Evolutionary conservation across 2,113 vertebrate genomes (phyloP).

Genomic region (Microtus pennsylvanicus): DNA sequence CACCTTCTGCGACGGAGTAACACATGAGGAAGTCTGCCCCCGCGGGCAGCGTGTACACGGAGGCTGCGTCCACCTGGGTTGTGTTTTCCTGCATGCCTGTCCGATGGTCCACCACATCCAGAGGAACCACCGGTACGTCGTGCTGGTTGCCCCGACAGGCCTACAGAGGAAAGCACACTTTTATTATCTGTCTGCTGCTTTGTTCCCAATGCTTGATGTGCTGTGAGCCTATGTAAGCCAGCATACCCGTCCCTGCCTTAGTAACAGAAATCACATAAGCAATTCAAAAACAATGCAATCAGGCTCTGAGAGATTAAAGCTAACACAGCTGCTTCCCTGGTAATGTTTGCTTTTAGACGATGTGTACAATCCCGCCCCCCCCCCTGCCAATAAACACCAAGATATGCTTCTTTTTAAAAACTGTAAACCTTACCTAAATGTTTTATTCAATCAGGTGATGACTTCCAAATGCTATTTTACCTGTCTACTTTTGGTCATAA

Average conservation of each 20-base stretch:
- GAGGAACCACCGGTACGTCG: slow-evolving; percentile 88
- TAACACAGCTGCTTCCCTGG: background rate
- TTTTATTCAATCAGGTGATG: background rate
- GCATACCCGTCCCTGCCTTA: accelerated
- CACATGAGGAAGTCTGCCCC: slow-evolving; percentile 99
- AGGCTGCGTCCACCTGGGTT: slow-evolving; percentile 91
- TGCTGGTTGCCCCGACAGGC: slow-evolving; percentile 95
- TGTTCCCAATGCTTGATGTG: accelerated
- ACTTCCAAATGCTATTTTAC: background rate
- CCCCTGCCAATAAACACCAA: background rate
- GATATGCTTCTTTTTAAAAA: background rate
- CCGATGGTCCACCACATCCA: slow-evolving; percentile 87
- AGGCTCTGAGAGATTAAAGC: background rate
- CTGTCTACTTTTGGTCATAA: background rate
- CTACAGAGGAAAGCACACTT: slow-evolving; percentile 76
- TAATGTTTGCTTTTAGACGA: no score
- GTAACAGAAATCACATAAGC: background rate
- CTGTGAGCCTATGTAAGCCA: background rate
- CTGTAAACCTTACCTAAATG: background rate
- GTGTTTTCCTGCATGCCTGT: slow-evolving; percentile 63
- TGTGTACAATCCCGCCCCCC: background rate
- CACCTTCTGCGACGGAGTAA: slow-evolving; percentile 98
- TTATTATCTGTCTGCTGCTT: background rate
- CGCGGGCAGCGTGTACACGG: slow-evolving; percentile 92
- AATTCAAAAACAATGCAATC: background rate